A percentile compares a stretch with the other conserved stretches of the same genome.
Evolutionary conservation across 2,113 vertebrate genomes (phyloP).

Genomic region (Carlito syrichta): DNA sequence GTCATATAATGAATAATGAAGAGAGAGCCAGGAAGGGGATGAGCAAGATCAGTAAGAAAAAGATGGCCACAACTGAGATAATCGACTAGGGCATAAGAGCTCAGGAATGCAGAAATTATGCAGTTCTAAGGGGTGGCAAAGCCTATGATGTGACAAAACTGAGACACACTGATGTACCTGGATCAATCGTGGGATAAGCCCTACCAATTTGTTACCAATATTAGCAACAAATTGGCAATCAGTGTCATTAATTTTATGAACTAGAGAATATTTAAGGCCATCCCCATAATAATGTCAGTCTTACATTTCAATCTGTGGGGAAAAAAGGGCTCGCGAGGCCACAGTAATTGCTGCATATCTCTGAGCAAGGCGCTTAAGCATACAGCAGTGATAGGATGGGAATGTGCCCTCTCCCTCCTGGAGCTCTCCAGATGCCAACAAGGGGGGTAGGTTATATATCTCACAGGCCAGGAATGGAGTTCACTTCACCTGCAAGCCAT

Average conservation of each 20-base stretch:
- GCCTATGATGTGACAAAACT: neutral
- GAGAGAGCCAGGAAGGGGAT: neutral
- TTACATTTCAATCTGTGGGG: conserved; percentile 1
- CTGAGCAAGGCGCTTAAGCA: neutral
- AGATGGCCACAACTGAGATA: neutral
- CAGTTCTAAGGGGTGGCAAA: neutral
- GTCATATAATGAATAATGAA: neutral
- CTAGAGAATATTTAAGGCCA: neutral
- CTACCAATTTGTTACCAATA: conserved; percentile 12
- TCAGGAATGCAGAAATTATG: neutral
- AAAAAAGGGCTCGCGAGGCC: neutral
- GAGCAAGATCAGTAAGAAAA: neutral
- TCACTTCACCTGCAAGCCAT: neutral
- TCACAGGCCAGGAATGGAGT: neutral
- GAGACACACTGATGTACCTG: neutral
- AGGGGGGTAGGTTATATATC: accelerated
- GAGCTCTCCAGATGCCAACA: neutral
- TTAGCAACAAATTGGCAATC: neutral
- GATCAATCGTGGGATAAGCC: neutral
- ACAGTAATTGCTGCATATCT: neutral
- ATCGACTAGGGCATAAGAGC: neutral
- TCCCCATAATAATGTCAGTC: neutral
- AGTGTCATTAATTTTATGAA: conserved; percentile 30
- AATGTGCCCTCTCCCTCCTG: neutral
- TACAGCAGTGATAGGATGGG: neutral